These are phyloP conservation scores for Bombus balteatus DNA, from an alignment of 1,140 invertebrate species.

Conservation along the genomic window DNA sequence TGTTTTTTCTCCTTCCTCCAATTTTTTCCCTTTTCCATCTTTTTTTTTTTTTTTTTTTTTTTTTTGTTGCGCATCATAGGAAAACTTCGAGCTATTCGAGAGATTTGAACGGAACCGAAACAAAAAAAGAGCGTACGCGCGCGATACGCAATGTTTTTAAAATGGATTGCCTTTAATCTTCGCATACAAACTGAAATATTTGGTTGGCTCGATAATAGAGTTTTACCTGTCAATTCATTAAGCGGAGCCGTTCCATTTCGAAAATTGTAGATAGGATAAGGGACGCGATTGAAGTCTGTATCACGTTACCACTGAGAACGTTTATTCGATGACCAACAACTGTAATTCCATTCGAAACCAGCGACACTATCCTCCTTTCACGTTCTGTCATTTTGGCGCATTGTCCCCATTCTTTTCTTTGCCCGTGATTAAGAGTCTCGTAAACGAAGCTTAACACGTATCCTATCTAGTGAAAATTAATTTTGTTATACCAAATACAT, in stretches of 20 bases:
- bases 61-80: slow-evolving; percentile 17
- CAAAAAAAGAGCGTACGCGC: background rate
- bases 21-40: background rate
- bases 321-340: slow-evolving; percentile 5
- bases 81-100: slow-evolving; percentile 24
- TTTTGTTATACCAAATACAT: too few species aligned
- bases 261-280: slow-evolving; percentile 33
- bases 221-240: slow-evolving; percentile 41
- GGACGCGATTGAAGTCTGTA: slow-evolving; percentile 17
- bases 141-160: slow-evolving; percentile 35
- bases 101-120: slow-evolving; percentile 19
- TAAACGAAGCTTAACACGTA: background rate
- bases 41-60: background rate
- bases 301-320: slow-evolving; percentile 14
- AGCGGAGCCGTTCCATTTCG: slow-evolving; percentile 31
- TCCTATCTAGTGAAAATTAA: background rate
- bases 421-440: background rate
- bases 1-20: background rate
- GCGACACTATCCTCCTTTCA: background rate
- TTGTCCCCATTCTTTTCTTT: too few species aligned
- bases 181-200: slow-evolving; percentile 38
- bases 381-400: background rate
- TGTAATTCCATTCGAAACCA: background rate
- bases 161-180: slow-evolving; percentile 49
- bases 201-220: slow-evolving; percentile 21